Evolutionary conservation across 2,888 invertebrate genomes (phyloP), one percentile per base, ranked within the genome.

Genomic region (Omphaloscelis lunosa): DNA sequence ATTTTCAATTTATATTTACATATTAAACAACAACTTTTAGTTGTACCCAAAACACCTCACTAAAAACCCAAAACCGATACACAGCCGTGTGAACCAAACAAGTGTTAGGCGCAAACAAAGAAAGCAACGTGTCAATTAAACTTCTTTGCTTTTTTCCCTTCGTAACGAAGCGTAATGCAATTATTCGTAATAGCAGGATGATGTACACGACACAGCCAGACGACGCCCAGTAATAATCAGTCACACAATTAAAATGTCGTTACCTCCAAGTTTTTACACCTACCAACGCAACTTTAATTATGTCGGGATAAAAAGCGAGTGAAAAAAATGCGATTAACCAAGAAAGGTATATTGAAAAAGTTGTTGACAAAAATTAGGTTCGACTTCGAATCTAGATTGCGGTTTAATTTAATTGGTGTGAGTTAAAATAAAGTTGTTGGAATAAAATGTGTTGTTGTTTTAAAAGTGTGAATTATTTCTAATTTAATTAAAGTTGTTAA

Each of bases 101-200:
- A 94, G 94, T 95, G 96, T 91, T 91, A 91, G 79, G 34, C 92
- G 90, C 91, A 94, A 94, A 96, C 96, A 96, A 96, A 96, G 96
- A 96, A 95, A 95, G 95, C 90, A 91, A 93, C 92, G 93, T 93
- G 95, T 95, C 96, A 96, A 96, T 96, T 96, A 96, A 95, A 95
- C 92, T 91, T 93, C 93, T 94, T 95, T 94, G 93, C 93, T 93
- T 95, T 95, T 95, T 95, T 96, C 94, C 93, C 92, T 90, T 93
- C 91, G 96, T 96, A 96, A 96, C 96, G 95, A 96, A 96, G 93
- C 95, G 95, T 96, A 96, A 96, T 96, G 95, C 96, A 96, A 96
- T 96, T 96, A 96, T 94, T 90, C 92, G 95, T 96, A 96, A 96
- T 96, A 94, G 95, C 96, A 96, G 96, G 96, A 96, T 95, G 96